phyloP scores from a whole-genome alignment of 2,113 vertebrate species.

The Varanus komodoensis region DNA sequence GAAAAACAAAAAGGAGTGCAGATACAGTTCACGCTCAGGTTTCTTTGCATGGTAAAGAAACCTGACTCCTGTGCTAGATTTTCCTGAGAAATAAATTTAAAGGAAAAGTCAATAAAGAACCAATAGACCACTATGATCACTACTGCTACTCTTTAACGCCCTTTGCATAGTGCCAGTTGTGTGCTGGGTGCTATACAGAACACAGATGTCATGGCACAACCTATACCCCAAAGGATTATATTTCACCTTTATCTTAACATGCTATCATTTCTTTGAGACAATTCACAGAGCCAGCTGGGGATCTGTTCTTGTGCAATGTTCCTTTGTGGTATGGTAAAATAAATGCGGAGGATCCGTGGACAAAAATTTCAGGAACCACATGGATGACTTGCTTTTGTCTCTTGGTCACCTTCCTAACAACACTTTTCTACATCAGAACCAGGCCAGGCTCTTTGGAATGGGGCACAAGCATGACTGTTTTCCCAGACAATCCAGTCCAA shows the following conservation, averaged over 20 bases:
- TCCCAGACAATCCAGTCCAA: neutral
- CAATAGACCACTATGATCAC: neutral
- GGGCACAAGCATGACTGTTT: neutral
- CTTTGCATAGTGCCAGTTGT: neutral
- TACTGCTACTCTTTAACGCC: neutral
- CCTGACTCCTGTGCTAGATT: constrained; percentile 30
- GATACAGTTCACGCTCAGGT: constrained; percentile 55
- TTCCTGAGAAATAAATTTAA: constrained; percentile 49
- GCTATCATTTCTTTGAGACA: constrained; percentile 7
- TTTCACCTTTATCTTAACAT: constrained; percentile 28
- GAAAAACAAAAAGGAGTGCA: constrained; percentile 42
- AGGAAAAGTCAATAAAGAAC: neutral
- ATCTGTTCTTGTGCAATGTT: neutral
- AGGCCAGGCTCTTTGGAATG: neutral
- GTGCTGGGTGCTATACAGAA: neutral
- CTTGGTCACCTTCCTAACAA: neutral
- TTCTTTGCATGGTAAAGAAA: constrained; percentile 20
- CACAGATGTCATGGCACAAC: neutral
- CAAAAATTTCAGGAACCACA: neutral
- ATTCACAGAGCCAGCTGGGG: neutral
- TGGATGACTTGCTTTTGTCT: neutral
- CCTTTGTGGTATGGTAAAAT: neutral
- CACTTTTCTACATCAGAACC: neutral
- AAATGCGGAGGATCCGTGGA: neutral
- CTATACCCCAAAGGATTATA: neutral